Base-by-base conservation (phyloP, 2,888 invertebrate genomes). In the Rotaria sp. region DNA sequence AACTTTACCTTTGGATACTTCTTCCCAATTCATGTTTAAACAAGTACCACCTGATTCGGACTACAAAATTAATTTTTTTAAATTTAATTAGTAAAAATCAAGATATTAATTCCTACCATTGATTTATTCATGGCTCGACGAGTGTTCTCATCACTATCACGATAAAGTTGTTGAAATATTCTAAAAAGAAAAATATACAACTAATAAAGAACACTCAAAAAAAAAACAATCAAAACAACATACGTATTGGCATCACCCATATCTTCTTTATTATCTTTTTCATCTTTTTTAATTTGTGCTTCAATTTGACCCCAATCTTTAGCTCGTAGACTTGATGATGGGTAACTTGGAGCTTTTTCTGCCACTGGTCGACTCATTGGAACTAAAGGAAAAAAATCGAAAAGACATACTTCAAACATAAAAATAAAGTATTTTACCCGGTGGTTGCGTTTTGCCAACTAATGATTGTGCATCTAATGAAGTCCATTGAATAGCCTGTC, bases 191-290 rank as follows among this genome's bases (percentile, higher is more conserved):
- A 45, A 41, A 41, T 41, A 24, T n/a, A 24, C 45, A 80, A 45
- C 11, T 24, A 41, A 7, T 2, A 45, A 0, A 26, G 10, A 52
- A 7, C 8, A 38, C 0, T 35, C 5, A 18, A 21, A 7, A 18
- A 24, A 41, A 45, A 35, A 80, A 26, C 2, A 11, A 21, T 75
- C 15, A 41, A 8, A 11, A 45, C 11, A 50, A 18, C 80, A 15
- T 80, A 80, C 80, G 80, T 0, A 80, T 80, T 80, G 0, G 80
- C 80, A 80, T 80, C 80, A 7, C 80, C 67, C 30, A 30, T 80
- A 45, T 80, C 80, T 80, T 80, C 80, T 80, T 80, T 80, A n/a
- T 80, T 80, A 45, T 80, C 80, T 26, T 80, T 80, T 80, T 80
- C 80, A 45, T 80, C 80, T 80, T 80, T 41, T 5, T 41, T 45